These are phyloP conservation scores for Loriculus beryllinus DNA, from an alignment of 2,797 vertebrate species.

Conservation along the genomic window DNA sequence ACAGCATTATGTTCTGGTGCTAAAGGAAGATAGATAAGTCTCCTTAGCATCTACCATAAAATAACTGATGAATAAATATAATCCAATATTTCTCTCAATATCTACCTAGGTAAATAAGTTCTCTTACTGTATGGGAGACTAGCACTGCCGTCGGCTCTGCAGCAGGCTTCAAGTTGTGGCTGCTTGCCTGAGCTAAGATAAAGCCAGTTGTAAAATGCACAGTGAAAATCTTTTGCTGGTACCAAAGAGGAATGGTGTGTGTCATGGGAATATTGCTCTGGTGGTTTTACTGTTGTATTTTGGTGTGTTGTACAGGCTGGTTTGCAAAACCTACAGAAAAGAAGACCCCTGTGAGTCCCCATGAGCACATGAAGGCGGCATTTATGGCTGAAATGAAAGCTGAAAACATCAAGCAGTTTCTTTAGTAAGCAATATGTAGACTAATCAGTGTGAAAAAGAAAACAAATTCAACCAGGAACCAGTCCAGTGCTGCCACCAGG, in stretches of 20 bases:
- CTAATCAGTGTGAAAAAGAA: not conserved
- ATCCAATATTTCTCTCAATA: not conserved
- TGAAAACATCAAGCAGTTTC: slow-evolving; percentile 84
- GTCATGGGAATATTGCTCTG: not conserved
- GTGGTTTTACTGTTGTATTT: slow-evolving; percentile 8
- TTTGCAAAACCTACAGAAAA: slow-evolving; percentile 76
- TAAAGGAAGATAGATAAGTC: not conserved
- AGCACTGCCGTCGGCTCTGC: not conserved
- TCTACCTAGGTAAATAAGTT: not conserved
- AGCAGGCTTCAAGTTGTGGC: not conserved
- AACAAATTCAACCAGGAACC: not conserved
- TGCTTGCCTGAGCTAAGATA: not conserved
- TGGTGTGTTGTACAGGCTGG: slow-evolving; percentile 81
- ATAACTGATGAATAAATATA: not conserved
- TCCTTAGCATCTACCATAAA: not conserved
- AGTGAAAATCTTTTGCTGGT: not conserved
- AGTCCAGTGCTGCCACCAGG: not conserved
- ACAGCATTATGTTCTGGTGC: not conserved
- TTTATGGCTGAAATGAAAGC: slow-evolving; percentile 89
- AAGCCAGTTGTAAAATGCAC: not conserved
- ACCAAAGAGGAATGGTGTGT: not conserved
- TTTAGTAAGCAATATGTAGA: slow-evolving; percentile 73
- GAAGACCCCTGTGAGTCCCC: not conserved
- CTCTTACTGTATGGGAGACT: not conserved
- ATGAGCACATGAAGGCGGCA: slow-evolving; percentile 70